Evolutionary conservation across 1,140 invertebrate species (phyloP).

Genomic region (Calephelis nemesis): DNA sequence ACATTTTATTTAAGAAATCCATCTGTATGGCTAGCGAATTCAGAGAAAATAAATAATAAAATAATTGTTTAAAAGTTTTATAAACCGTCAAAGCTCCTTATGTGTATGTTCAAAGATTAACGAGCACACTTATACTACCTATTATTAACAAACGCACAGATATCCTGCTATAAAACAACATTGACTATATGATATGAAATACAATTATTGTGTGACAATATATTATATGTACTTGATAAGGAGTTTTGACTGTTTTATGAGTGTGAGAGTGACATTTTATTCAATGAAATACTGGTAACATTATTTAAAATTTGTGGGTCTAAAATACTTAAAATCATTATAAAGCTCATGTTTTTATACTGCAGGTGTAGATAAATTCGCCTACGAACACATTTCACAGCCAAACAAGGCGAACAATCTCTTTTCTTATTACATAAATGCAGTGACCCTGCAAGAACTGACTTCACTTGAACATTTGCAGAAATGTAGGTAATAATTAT

Average conservation of each 20-base stretch:
- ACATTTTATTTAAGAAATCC: too few relatives aligned
- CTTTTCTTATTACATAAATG: slow-evolving; percentile 7
- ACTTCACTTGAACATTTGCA: not conserved
- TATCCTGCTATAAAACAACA: too few relatives aligned
- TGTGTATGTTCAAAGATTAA: too few relatives aligned
- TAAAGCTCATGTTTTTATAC: slow-evolving; percentile 13
- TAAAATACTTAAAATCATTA: slow-evolving; percentile 14
- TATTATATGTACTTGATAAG: not conserved
- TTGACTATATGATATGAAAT: too few relatives aligned
- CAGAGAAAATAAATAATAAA: too few relatives aligned
- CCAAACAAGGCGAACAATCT: slow-evolving; percentile 15
- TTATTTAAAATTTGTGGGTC: slow-evolving; percentile 13
- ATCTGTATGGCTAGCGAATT: too few relatives aligned
- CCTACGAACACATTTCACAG: slow-evolving; percentile 15
- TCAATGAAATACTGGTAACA: slow-evolving; percentile 10
- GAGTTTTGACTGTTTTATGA: slow-evolving; percentile 3
- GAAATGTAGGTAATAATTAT: too few relatives aligned
- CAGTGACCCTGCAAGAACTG: not conserved
- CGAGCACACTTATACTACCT: too few relatives aligned
- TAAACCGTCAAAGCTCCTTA: too few relatives aligned
- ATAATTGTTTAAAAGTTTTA: too few relatives aligned
- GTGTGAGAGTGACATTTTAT: not conserved
- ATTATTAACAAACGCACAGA: too few relatives aligned
- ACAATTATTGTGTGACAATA: too few relatives aligned
- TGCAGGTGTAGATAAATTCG: slow-evolving; percentile 15